These are phyloP conservation scores for Catharus ustulatus DNA, from an alignment of 2,797 vertebrate genomes.

Conservation along the genomic window DNA sequence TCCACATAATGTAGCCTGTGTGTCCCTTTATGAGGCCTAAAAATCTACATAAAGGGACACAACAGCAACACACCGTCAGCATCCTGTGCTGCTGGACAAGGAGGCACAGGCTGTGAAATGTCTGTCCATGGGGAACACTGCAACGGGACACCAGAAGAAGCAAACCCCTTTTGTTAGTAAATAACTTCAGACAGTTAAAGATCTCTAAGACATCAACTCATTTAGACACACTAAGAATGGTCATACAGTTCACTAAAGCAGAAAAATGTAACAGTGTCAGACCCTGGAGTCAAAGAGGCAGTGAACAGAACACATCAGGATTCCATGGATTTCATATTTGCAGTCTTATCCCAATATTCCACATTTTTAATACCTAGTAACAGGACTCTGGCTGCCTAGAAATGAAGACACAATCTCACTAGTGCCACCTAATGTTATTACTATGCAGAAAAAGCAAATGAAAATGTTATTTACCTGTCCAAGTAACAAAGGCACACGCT, in stretches of 20 bases:
- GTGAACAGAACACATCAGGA: not conserved
- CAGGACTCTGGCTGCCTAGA: not conserved
- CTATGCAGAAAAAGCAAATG: not conserved
- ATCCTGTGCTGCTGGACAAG: not conserved
- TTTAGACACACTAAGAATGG: not conserved
- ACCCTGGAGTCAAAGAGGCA: not conserved
- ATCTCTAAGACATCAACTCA: not conserved
- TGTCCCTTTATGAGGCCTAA: not conserved
- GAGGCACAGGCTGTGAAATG: not conserved
- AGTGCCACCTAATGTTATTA: not conserved
- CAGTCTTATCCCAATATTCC: not conserved
- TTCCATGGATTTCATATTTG: not conserved
- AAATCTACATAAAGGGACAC: not conserved
- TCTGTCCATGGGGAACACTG: not conserved
- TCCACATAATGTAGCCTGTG: too few relatives aligned
- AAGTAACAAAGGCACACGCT: slow-evolving; percentile 88
- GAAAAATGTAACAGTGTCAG: not conserved
- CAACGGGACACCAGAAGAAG: not conserved
- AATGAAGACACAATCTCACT: not conserved
- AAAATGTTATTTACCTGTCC: slow-evolving; percentile 86
- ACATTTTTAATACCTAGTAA: not conserved
- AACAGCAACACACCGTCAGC: not conserved
- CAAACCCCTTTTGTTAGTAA: not conserved
- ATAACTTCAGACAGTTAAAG: not conserved
- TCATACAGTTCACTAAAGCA: not conserved